These are phyloP conservation scores for Corvus moneduloides DNA, from an alignment of 2,113 vertebrate species.

Conservation along the genomic window DNA sequence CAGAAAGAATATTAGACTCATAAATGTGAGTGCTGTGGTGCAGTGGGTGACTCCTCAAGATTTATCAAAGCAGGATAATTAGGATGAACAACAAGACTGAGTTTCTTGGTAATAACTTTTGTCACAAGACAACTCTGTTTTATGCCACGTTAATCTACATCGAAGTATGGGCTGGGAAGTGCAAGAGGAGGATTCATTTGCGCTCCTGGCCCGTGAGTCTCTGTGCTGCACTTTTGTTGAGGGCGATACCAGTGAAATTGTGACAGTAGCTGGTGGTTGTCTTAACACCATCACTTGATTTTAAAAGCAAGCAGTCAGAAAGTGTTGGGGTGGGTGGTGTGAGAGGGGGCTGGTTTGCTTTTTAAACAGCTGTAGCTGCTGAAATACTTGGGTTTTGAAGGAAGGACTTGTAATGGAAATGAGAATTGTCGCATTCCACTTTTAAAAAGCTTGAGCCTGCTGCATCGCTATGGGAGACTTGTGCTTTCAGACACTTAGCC, in stretches of 20 bases:
- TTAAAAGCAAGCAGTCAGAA: neutral
- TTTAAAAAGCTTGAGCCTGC: neutral
- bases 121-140: neutral
- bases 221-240: neutral
- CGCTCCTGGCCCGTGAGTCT: neutral
- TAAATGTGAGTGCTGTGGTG: conserved; percentile 47
- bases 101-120: neutral
- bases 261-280: neutral
- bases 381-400: neutral
- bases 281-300: neutral
- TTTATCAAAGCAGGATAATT: conserved; percentile 60
- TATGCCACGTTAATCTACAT: neutral
- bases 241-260: neutral
- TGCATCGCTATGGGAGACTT: neutral
- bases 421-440: neutral
- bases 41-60: conserved; percentile 5
- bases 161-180: neutral
- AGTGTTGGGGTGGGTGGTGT: neutral
- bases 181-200: neutral
- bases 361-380: neutral
- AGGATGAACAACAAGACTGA: conserved; percentile 31
- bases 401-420: neutral
- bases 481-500: neutral
- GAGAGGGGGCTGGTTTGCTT: neutral
- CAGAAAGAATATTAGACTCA: conserved; percentile 63